Base-by-base conservation (phyloP, 2,888 invertebrate genomes). In the Criorhina ranunculi region DNA sequence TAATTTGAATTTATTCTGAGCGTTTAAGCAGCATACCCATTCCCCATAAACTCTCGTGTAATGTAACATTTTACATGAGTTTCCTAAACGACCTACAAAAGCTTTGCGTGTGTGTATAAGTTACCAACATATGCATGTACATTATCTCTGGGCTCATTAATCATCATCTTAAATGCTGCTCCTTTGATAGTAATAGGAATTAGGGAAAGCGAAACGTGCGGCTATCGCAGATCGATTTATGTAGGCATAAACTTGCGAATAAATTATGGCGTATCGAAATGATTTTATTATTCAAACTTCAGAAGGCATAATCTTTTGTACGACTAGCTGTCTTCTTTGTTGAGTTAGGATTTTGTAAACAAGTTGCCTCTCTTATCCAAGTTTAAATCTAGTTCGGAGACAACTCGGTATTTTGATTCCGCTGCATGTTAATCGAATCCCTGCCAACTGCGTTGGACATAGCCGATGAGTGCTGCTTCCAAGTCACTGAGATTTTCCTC, bases 101-200 rank as follows among this genome's bases (percentile, higher is more conserved):
- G 12, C 5, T 5, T 17, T 42, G 35, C 12, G 40, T 35, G 17
- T n/a, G 19, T 29, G 24, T n/a, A 66, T 40, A 59, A 51, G 44
- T 8, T 6, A 29, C 31, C 35, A 51, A 67, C 35, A 53, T 69
- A 33, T 35, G 33, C 19, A 33, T 49, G 33, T 8, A 51, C 12
- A 9, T 35, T 64, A 67, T 49, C 15, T 57, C 49, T 17, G 29
- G 49, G 49, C 64, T 12, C 62, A 75, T 80, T 69, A 75, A 62
- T 75, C 60, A 80, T 69, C 44, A 62, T 75, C 33, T 60, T 53
- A 55, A 67, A 76, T 49, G 42, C 24, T 49, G 42, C 24, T 42
- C 49, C 24, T 69, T 76, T 76, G 49, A 69, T 49, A 57, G 37
- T 69, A 69, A 29, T 69, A 51, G 24, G 15, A 42, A 51, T 69